Percentiles rank a stretch among this genome's conserved stretches.
These are phyloP conservation scores for Bombus superbus DNA, from an alignment of 1,140 invertebrate species.

Conservation along the genomic window DNA sequence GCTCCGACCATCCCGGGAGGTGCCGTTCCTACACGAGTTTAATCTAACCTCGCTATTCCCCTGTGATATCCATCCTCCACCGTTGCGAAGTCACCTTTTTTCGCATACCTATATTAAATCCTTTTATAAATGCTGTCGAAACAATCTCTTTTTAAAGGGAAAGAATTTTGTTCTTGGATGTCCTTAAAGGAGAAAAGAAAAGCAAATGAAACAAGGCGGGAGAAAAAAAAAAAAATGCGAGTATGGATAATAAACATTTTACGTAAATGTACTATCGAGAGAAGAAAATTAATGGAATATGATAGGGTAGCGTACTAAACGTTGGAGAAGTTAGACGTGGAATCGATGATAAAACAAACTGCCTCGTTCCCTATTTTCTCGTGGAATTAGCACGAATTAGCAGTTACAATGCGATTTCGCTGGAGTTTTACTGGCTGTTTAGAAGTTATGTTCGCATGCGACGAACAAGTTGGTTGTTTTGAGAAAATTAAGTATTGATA, in stretches of 20 bases:
- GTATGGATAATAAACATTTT: not conserved
- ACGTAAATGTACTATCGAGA: not conserved
- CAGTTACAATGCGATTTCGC: slow-evolving; percentile 36
- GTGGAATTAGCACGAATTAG: slow-evolving; percentile 51
- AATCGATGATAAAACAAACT: slow-evolving; percentile 31
- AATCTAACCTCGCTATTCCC: slow-evolving; percentile 73
- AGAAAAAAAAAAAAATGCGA: not conserved
- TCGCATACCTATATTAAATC: slow-evolving; percentile 47
- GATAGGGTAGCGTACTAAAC: not conserved
- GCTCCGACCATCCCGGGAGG: slow-evolving; percentile 61
- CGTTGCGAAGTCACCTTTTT: slow-evolving; percentile 65
- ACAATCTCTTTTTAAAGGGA: not conserved
- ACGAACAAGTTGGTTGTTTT: slow-evolving; percentile 47
- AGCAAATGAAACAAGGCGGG: no score
- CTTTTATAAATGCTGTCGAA: slow-evolving; percentile 42
- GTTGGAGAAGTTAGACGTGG: slow-evolving; percentile 3
- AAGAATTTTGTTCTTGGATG: not conserved
- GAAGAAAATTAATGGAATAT: slow-evolving; percentile 26
- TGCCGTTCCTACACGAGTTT: slow-evolving; percentile 71
- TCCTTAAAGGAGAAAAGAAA: not conserved
- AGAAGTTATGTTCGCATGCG: slow-evolving; percentile 43
- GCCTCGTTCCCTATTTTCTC: slow-evolving; percentile 16
- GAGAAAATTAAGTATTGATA: slow-evolving; percentile 44
- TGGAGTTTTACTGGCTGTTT: slow-evolving; percentile 44
- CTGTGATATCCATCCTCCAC: slow-evolving; percentile 59